Evolutionary conservation across 2,797 vertebrate species (phyloP).

Genomic region (Gouania willdenowi): DNA sequence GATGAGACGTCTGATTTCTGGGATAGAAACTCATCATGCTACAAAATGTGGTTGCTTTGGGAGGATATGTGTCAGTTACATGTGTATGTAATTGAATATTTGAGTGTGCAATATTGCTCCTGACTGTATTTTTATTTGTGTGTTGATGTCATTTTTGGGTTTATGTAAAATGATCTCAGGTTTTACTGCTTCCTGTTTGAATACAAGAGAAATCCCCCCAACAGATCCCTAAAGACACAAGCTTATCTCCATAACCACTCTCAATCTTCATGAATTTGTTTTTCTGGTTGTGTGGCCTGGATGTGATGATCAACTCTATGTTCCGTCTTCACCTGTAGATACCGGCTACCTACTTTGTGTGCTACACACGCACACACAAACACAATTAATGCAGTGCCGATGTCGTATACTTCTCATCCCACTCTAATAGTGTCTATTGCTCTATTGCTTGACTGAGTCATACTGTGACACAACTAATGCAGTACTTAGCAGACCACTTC

Average conservation of each 20-base stretch:
- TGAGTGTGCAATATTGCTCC: constrained; percentile 12
- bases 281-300: too few species aligned
- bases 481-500: constrained; percentile 64
- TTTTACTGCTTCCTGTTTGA: constrained; percentile 51
- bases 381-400: constrained; percentile 36
- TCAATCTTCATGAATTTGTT: too few species aligned
- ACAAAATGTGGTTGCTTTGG: too few species aligned
- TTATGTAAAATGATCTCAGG: too few species aligned
- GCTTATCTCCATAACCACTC: too few species aligned
- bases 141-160: too few species aligned
- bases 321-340: constrained; percentile 52
- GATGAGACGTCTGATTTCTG: too few species aligned
- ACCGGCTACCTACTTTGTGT: constrained; percentile 5
- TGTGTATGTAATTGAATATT: neutral
- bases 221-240: constrained; percentile 4
- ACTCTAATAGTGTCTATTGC: constrained; percentile 42
- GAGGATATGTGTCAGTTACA: too few species aligned
- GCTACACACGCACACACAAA: constrained; percentile 17
- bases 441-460: constrained; percentile 60
- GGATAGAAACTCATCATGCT: too few species aligned
- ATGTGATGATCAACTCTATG: too few species aligned
- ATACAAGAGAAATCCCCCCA: constrained; percentile 23
- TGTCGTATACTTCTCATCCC: constrained; percentile 54
- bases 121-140: constrained; percentile 11
- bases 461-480: constrained; percentile 43